Percentiles rank a stretch among this genome's conserved stretches.
phyloP scores from a whole-genome alignment of 2,888 invertebrate species.

The Scaeva pyrastri region DNA sequence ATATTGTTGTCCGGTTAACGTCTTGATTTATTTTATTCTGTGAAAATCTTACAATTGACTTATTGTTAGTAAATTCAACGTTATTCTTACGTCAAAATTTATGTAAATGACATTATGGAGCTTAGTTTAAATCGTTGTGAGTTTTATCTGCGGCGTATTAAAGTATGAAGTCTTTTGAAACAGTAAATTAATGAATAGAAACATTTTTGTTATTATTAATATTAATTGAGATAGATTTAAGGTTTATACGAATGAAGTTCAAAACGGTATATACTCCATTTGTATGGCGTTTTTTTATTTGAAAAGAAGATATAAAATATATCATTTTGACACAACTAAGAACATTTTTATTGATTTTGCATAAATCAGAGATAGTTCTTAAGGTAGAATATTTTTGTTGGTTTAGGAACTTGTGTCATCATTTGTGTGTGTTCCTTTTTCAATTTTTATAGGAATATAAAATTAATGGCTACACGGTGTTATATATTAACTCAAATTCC shows the following conservation, averaged over 20 bases:
- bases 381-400: background rate
- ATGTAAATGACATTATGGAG: constrained; percentile 17
- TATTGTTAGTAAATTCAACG: background rate
- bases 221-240: constrained; percentile 8
- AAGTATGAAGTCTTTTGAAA: background rate
- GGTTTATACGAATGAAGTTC: background rate
- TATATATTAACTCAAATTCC: background rate
- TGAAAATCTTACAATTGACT: background rate
- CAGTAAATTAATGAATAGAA: constrained; percentile 20
- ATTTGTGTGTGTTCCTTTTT: background rate
- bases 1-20: constrained; percentile 10
- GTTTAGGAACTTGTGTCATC: background rate
- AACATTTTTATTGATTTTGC: constrained; percentile 7
- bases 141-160: background rate
- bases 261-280: constrained; percentile 7
- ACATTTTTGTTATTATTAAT: constrained; percentile 1
- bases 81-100: constrained; percentile 8
- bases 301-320: background rate
- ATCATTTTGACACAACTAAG: background rate
- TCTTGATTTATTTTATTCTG: constrained; percentile 27
- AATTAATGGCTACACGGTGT: background rate
- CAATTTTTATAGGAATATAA: background rate
- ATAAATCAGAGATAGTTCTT: constrained; percentile 10
- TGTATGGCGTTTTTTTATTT: constrained; percentile 10
- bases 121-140: background rate